These are phyloP conservation scores for Nycticryphes semicollaris DNA, from an alignment of 2,113 vertebrate genomes.

Conservation along the genomic window DNA sequence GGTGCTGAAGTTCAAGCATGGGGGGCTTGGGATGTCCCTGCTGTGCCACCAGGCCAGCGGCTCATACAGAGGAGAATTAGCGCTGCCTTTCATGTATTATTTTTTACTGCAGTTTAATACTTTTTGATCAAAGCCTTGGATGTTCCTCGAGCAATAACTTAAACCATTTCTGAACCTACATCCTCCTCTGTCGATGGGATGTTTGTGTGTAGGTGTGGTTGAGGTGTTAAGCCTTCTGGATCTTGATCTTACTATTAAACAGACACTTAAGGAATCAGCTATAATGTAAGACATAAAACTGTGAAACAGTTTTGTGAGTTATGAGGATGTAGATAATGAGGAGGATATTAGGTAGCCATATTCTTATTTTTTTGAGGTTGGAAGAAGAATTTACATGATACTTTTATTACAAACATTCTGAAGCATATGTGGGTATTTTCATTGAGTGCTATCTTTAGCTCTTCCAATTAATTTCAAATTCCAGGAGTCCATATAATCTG, in stretches of 20 bases:
- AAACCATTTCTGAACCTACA: neutral
- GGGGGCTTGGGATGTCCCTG: neutral
- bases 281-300: neutral
- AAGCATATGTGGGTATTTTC: neutral
- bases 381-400: neutral
- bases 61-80: neutral
- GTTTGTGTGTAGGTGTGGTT: neutral
- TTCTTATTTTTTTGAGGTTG: neutral
- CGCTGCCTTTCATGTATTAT: neutral
- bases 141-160: neutral
- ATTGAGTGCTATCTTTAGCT: neutral
- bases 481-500: neutral
- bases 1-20: neutral
- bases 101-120: neutral
- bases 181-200: neutral
- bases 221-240: neutral
- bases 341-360: neutral
- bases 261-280: neutral
- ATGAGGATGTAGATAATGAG: neutral
- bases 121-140: neutral
- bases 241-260: neutral
- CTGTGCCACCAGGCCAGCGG: neutral
- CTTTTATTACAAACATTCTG: neutral
- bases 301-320: neutral
- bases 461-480: slow-evolving; percentile 35